These are phyloP conservation scores for mouse (Mus musculus) DNA, from an alignment of 2,113 vertebrate genomes.

Conservation along the genomic window DNA sequence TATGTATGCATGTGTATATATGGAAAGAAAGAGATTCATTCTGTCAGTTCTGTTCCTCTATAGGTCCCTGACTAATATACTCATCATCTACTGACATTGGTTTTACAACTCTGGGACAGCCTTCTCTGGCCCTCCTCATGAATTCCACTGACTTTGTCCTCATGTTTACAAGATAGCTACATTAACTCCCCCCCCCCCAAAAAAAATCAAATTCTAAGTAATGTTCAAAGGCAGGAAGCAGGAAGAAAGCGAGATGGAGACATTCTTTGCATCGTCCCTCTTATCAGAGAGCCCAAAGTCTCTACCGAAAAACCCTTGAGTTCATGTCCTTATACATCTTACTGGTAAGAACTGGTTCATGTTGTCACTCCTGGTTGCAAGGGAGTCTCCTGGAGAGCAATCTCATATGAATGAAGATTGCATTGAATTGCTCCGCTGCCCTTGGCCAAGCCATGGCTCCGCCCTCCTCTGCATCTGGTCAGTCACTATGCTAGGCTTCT, in stretches of 20 bases:
- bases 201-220: not conserved
- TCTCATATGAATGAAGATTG: not conserved
- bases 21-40: not conserved
- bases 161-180: not conserved
- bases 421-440: accelerated
- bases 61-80: not conserved
- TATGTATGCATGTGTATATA: not conserved
- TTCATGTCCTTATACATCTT: accelerated
- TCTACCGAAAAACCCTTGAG: not conserved
- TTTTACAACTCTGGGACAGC: accelerated
- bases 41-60: not conserved
- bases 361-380: not conserved
- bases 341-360: not conserved
- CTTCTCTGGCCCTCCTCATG: not conserved
- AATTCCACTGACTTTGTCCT: not conserved
- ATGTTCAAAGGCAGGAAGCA: not conserved
- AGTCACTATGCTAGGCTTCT: not conserved
- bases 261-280: not conserved
- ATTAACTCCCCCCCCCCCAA: not conserved
- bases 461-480: not conserved
- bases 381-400: not conserved
- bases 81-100: not conserved
- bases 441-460: not conserved
- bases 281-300: not conserved
- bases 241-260: not conserved